phyloP scores from a whole-genome alignment of 1,140 invertebrate species.

The Stegodyphus mimosarum region DNA sequence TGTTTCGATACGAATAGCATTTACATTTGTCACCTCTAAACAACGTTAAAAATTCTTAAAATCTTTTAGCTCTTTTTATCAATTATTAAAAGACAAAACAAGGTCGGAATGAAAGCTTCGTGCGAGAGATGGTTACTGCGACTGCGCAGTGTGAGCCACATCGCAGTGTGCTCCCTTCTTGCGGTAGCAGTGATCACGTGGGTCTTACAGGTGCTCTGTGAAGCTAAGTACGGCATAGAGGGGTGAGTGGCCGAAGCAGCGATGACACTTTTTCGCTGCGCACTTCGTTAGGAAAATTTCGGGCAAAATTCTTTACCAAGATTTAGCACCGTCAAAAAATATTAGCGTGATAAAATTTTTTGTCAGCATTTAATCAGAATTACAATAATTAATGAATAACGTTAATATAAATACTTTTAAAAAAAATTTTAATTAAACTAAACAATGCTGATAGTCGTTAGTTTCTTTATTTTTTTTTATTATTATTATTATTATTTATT shows the following conservation, averaged over 20 bases:
- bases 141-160: slow-evolving; percentile 34
- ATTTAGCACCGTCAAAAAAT: neutral
- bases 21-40: neutral
- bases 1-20: neutral
- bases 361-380: neutral
- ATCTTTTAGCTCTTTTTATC: too few relatives aligned
- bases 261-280: slow-evolving; percentile 46
- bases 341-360: neutral
- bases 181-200: slow-evolving; percentile 56
- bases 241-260: slow-evolving; percentile 43
- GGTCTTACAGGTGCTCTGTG: slow-evolving; percentile 43
- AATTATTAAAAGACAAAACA: slow-evolving; percentile 26
- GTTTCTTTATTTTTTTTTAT: neutral
- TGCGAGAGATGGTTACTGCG: slow-evolving; percentile 12
- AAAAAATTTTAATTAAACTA: neutral
- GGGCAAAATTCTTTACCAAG: neutral
- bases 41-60: too few relatives aligned
- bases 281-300: slow-evolving; percentile 9
- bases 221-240: slow-evolving; percentile 33
- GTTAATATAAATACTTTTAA: neutral
- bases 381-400: neutral
- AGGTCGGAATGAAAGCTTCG: neutral
- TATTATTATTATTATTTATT: too few relatives aligned
- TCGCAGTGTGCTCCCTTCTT: slow-evolving; percentile 15
- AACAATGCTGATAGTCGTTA: neutral